Evolutionary conservation across 2,888 invertebrate species (phyloP).

Genomic region (Drosophila mulleri): DNA sequence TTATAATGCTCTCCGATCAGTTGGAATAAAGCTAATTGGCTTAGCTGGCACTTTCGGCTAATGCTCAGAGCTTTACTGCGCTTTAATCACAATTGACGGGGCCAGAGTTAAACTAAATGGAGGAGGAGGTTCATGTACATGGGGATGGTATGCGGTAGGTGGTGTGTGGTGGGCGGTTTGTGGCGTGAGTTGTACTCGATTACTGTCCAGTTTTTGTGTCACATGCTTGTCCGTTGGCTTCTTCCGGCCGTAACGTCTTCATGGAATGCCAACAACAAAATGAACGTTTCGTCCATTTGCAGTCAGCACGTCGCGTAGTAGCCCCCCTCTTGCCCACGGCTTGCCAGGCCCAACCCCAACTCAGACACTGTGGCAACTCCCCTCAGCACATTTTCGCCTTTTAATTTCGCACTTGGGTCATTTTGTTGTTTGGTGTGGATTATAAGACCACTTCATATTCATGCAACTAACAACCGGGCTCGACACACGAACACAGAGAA

Average conservation of each 20-base stretch:
- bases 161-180: background rate
- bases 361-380: conserved; percentile 20
- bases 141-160: too few species aligned
- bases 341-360: background rate
- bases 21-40: background rate
- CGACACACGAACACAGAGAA: background rate
- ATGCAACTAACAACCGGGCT: conserved; percentile 79
- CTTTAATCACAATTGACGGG: conserved; percentile 9
- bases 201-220: conserved; percentile 34
- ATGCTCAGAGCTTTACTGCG: background rate
- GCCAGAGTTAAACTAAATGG: background rate
- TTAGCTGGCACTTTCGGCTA: background rate
- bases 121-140: background rate
- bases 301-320: conserved; percentile 59
- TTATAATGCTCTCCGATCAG: conserved; percentile 17
- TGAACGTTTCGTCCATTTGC: conserved; percentile 50
- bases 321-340: background rate
- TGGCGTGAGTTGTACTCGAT: conserved; percentile 2
- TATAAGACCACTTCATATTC: conserved; percentile 83
- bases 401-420: conserved; percentile 83
- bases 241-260: conserved; percentile 54
- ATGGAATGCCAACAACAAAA: conserved; percentile 43
- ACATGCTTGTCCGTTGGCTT: conserved; percentile 24
- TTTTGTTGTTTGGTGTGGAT: conserved; percentile 82
- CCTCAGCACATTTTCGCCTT: conserved; percentile 76